Base-by-base conservation (phyloP, 2,888 invertebrate genomes). In the Sylvicola fuscatus region DNA sequence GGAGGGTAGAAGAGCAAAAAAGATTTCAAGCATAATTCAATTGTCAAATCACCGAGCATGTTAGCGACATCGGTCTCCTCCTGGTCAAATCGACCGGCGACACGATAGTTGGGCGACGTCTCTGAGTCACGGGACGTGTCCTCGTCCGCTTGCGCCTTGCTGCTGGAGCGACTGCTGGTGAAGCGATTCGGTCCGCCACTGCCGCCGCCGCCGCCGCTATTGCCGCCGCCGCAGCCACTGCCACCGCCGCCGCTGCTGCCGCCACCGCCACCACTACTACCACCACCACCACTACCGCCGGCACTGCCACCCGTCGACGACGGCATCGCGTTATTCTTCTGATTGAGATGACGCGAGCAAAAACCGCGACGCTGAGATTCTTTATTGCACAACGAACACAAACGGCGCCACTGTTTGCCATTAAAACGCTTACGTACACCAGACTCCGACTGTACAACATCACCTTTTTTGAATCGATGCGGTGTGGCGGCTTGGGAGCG, bases 361-460 rank as follows among this genome's bases (percentile, higher is more conserved):
- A 72, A 97, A 28, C 98, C 97, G 45, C 93, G 70, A 28, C 97
- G 68, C 62, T 98, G 97, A 50, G 95, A 95, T 68, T 98, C 97
- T 64, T 89, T 89, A 27, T 79, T 80, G 61, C 95, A 97, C 57
- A 84, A 86, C 39, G 92, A 92, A 63, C 97, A 98, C 42, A 98
- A 69, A 48, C 97, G 69, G 41, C 97, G 71, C 98, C 97, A 98
- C 58, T 98, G 98, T 62, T 98, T 98, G 27, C 98, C 98, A 64
- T 98, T 98, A 61, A 92, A 98, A 64, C 97, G 98, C 65, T 98
- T 98, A 11, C 95, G 68, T 48, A 98, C 92, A 43, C 97, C 97
- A 40, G 58, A 54, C 45, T 59, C 59, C 36, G 58, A 58, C 45
- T 54, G 54, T 41, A 58, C 58, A 44, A 95, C 86, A 58, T 98